These are phyloP conservation scores for Drosophila lacertosa DNA, from an alignment of 1,140 invertebrate genomes.

Conservation along the genomic window DNA sequence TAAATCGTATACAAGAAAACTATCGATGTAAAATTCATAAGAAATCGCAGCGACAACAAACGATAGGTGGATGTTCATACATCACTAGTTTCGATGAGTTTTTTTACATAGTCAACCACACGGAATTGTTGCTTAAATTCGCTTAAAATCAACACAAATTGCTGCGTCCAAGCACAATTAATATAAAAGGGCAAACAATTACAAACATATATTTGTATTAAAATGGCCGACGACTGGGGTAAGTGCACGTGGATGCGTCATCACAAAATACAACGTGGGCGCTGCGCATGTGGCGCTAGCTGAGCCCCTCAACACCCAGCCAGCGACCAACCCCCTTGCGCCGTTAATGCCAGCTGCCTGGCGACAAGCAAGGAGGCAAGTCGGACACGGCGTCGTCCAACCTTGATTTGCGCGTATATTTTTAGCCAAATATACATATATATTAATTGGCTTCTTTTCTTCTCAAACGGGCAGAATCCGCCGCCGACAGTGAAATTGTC, in stretches of 20 bases:
- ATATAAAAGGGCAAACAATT: slow-evolving; percentile 14
- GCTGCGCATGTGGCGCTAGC: slow-evolving; percentile 52
- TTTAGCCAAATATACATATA: slow-evolving; percentile 50
- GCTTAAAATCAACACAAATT: slow-evolving; percentile 34
- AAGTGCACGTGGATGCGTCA: slow-evolving; percentile 70
- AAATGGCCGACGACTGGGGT: slow-evolving; percentile 83
- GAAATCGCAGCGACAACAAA: slow-evolving; percentile 5
- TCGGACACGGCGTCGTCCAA: slow-evolving; percentile 43
- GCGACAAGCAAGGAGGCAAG: slow-evolving; percentile 26
- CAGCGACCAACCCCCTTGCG: background rate
- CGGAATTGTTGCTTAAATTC: slow-evolving; percentile 42
- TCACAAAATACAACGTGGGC: slow-evolving; percentile 60
- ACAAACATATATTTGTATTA: slow-evolving; percentile 14
- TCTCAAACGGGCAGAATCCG: slow-evolving; percentile 64
- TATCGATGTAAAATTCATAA: slow-evolving; percentile 9
- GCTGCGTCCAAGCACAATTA: slow-evolving; percentile 47
- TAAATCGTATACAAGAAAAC: background rate
- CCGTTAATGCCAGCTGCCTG: too few species aligned
- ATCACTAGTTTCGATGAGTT: slow-evolving; percentile 45
- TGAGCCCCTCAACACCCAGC: slow-evolving; percentile 24
- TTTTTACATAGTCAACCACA: slow-evolving; percentile 45
- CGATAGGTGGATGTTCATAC: slow-evolving; percentile 18
- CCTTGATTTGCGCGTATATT: slow-evolving; percentile 70
- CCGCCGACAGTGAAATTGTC: slow-evolving; percentile 74
- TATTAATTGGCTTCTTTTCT: slow-evolving; percentile 35